Percentiles rank a stretch among this genome's conserved stretches.
These are phyloP conservation scores for Macrobrachium nipponense DNA, from an alignment of 1,140 invertebrate species.

Conservation along the genomic window DNA sequence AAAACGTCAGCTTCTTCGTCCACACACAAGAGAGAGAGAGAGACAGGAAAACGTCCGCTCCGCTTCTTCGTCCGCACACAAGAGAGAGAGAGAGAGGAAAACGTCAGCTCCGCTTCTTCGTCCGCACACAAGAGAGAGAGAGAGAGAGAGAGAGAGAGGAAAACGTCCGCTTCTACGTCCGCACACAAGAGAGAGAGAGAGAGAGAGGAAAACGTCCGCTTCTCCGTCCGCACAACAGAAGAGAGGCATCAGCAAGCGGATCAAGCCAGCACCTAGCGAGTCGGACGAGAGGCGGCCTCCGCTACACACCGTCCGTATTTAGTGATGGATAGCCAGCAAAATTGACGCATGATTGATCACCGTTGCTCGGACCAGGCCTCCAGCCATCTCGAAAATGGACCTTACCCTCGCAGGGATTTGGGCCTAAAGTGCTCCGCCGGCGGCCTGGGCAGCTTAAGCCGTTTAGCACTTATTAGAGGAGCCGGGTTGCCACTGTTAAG, in stretches of 20 bases:
- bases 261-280: slow-evolving; percentile 4
- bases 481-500: slow-evolving; percentile 48
- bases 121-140: too few relatives aligned
- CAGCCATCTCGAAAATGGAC: slow-evolving; percentile 15
- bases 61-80: too few relatives aligned
- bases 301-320: slow-evolving; percentile 38
- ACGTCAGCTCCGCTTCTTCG: neutral
- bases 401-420: neutral
- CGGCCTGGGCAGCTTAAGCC: slow-evolving; percentile 31
- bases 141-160: neutral
- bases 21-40: too few relatives aligned
- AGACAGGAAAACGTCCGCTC: too few relatives aligned
- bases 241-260: neutral
- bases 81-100: neutral
- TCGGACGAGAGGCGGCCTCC: slow-evolving; percentile 18
- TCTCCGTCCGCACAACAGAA: neutral
- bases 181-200: too few relatives aligned
- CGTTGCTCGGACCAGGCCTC: slow-evolving; percentile 36
- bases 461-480: slow-evolving; percentile 54
- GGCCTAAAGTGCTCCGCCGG: slow-evolving; percentile 9
- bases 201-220: neutral
- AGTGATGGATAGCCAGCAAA: slow-evolving; percentile 52
- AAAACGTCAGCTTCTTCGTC: neutral
- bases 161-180: neutral
- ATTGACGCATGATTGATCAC: slow-evolving; percentile 59